Base-by-base conservation (phyloP, 2,888 invertebrate genomes). In the Aricia artaxerxes region DNA sequence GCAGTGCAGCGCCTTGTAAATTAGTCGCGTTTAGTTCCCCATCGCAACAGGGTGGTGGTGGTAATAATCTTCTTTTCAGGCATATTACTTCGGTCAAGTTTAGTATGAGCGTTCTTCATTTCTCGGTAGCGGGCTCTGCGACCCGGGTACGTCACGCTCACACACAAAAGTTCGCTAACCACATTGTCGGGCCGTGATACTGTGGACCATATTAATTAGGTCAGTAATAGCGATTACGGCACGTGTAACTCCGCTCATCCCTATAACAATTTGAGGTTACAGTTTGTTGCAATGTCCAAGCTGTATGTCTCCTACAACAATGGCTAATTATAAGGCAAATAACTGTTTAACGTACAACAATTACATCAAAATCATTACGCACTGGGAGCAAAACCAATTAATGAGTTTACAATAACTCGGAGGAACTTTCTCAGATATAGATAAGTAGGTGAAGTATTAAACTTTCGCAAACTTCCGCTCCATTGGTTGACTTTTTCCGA, bases 91-190 rank as follows among this genome's bases (percentile, higher is more conserved):
- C 73, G 73, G 73, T 73, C 73, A 73, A 73, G 73, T 73, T 73
- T 73, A 73, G 44, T n/a, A 44, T 7, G n/a, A 73, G 16, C 73
- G 73, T 73, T 44, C 73, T 73, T 73, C 40, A 73, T 73, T 73
- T 44, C 40, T 73, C 35, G 35, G 44, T 40, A 73, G 73, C 44
- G n/a, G 40, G 6, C 44, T 44, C 73, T 73, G 73, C 73, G 38
- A 16, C 73, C 73, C 73, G 44, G 24, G 73, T 73, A 44, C 24
- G n/a, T 44, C 73, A 73, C 73, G 40, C 40, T 73, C 73, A 73
- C 73, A 73, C 44, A 73, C 73, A 73, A 40, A 73, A 73, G 73
- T 73, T 69, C 13, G 35, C 35, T 69, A 69, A 69, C 69, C 35
- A 69, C 69, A 13, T 35, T 69, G 35, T 13, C 9, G 35, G 35